Percentiles rank a stretch among this genome's conserved stretches.
These are phyloP conservation scores for Hippolais icterina DNA, from an alignment of 2,113 vertebrate genomes.

Conservation along the genomic window DNA sequence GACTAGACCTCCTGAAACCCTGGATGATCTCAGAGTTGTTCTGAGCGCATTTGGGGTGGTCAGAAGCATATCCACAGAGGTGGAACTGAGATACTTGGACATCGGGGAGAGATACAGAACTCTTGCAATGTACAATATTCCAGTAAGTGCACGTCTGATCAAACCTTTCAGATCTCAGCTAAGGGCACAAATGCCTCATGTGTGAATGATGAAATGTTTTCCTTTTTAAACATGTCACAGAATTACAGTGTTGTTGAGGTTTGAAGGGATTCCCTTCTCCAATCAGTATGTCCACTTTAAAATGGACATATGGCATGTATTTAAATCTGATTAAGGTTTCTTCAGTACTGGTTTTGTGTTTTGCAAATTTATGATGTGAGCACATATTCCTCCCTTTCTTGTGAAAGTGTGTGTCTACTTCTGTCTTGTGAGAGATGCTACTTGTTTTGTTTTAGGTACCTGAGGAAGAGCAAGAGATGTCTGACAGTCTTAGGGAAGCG, in stretches of 20 bases:
- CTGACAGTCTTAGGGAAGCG: slow-evolving; percentile 62
- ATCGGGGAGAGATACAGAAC: slow-evolving; percentile 90
- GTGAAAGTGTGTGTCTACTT: neutral
- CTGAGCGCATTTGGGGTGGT: slow-evolving; percentile 84
- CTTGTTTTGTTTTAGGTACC: slow-evolving; percentile 69
- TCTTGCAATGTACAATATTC: slow-evolving; percentile 80
- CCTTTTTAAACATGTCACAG: neutral
- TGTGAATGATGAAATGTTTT: neutral
- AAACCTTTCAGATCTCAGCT: neutral
- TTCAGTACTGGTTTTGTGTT: neutral
- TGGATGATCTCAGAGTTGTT: slow-evolving; percentile 88
- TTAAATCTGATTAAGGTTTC: neutral
- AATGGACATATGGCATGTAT: neutral
- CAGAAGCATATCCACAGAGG: slow-evolving; percentile 77
- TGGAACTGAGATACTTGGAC: slow-evolving; percentile 83
- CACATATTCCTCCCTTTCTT: neutral
- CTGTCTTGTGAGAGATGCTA: neutral
- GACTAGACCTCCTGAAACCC: slow-evolving; percentile 74
- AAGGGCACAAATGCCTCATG: neutral
- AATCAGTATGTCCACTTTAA: neutral
- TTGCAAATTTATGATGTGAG: neutral
- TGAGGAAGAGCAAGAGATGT: slow-evolving; percentile 76
- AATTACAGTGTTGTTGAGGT: neutral
- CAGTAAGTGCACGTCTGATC: slow-evolving; percentile 67
- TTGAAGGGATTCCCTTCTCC: neutral